Conservation (phyloP, 2,113 vertebrate species). For the Rhinopomastus cyanomelas region DNA sequence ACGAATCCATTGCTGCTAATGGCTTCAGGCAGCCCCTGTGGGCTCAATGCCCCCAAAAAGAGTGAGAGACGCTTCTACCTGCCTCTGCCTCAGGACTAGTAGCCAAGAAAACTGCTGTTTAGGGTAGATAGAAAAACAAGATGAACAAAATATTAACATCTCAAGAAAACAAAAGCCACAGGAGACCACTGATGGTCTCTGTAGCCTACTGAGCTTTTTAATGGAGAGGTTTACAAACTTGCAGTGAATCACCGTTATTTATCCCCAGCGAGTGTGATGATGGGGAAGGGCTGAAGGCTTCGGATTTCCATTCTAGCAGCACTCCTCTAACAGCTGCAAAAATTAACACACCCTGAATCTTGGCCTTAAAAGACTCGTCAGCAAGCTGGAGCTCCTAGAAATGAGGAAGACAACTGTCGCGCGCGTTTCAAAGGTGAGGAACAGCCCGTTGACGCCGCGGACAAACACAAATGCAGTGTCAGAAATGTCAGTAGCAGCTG, state of each 20-base stretch:
- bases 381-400: background rate
- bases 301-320: slow-evolving; percentile 21
- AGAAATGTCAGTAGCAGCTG: background rate
- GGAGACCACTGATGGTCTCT: slow-evolving; percentile 52
- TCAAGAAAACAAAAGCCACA: slow-evolving; percentile 74
- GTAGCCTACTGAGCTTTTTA: slow-evolving; percentile 71
- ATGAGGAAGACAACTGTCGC: background rate
- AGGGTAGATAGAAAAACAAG: slow-evolving; percentile 46
- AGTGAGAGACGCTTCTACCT: background rate
- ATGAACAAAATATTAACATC: slow-evolving; percentile 68
- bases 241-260: slow-evolving; percentile 67
- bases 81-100: background rate
- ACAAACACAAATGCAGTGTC: background rate
- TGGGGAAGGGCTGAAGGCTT: slow-evolving; percentile 1
- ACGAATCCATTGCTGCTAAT: background rate
- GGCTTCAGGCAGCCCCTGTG: slow-evolving; percentile 6
- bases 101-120: slow-evolving; percentile 19
- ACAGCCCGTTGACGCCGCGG: background rate
- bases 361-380: background rate
- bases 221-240: slow-evolving; percentile 69
- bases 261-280: slow-evolving; percentile 23
- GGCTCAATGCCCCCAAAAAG: background rate
- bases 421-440: slow-evolving; percentile 27
- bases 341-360: background rate
- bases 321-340: slow-evolving; percentile 17